Percentiles rank a stretch among this genome's conserved stretches.
Evolutionary conservation across 1,140 invertebrate species (phyloP).

Genomic region (Frieseomelitta varia): DNA sequence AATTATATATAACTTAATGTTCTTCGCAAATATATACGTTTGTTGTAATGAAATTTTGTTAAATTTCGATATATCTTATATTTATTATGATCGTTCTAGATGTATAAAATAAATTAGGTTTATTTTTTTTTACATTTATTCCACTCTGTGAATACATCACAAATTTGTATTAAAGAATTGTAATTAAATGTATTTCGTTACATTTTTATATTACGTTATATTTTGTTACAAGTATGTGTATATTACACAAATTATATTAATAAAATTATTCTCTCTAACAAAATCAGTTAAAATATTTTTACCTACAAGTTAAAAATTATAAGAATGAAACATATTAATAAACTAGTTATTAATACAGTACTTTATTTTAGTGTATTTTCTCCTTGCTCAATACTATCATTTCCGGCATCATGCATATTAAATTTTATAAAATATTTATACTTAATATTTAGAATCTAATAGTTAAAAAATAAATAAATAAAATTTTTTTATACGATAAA

Average conservation of each 20-base stretch:
- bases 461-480: background rate
- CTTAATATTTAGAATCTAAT: background rate
- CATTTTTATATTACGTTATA: slow-evolving; percentile 3
- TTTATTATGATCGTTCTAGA: background rate
- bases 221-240: background rate
- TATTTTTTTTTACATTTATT: background rate
- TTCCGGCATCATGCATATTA: slow-evolving; percentile 31
- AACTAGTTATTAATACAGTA: background rate
- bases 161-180: slow-evolving; percentile 16
- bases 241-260: slow-evolving; percentile 12
- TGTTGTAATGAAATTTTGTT: background rate
- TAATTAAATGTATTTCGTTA: slow-evolving; percentile 30
- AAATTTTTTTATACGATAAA: slow-evolving; percentile 13
- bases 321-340: background rate
- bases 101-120: background rate
- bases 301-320: background rate
- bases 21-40: background rate
- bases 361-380: slow-evolving; percentile 25
- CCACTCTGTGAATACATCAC: slow-evolving; percentile 15
- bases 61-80: background rate
- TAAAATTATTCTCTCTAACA: slow-evolving; percentile 25
- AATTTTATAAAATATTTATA: slow-evolving; percentile 4
- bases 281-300: background rate
- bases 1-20: background rate
- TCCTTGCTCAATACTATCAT: background rate